Percentiles rank a stretch among this genome's conserved stretches.
phyloP scores from a whole-genome alignment of 2,113 vertebrate genomes.

The Tachysurus vachellii region DNA sequence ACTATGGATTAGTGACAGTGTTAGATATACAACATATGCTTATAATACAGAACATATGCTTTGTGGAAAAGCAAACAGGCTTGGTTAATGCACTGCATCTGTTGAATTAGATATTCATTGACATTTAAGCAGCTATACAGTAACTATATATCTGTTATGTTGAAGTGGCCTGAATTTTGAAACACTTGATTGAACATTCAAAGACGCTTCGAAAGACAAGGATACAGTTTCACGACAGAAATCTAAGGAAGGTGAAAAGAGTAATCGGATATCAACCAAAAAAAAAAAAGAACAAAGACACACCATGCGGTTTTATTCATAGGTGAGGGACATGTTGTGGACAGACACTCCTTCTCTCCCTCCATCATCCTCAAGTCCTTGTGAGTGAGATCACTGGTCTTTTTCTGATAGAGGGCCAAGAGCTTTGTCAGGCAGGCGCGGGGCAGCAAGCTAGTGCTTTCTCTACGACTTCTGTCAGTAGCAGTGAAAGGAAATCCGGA shows the following conservation, averaged over 20 bases:
- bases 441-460: conserved; percentile 28
- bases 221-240: conserved; percentile 15
- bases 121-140: background rate
- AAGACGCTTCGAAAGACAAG: background rate
- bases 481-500: conserved; percentile 50
- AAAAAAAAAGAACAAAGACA: background rate
- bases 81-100: conserved; percentile 13
- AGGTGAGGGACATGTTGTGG: background rate
- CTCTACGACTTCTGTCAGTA: conserved; percentile 50
- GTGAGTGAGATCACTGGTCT: conserved; percentile 22
- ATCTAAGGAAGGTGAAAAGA: background rate
- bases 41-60: conserved; percentile 22
- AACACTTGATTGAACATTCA: conserved; percentile 19
- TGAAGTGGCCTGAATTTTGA: background rate
- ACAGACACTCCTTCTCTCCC: conserved; percentile 16
- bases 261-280: background rate
- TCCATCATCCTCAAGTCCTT: conserved; percentile 19
- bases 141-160: background rate
- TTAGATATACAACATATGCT: conserved; percentile 14
- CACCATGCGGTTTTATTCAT: conserved; percentile 22
- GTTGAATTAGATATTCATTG: background rate
- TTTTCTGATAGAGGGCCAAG: conserved; percentile 18
- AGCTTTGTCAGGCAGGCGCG: conserved; percentile 24
- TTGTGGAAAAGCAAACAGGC: background rate
- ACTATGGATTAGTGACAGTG: conserved; percentile 24